Base-by-base conservation (phyloP, 92 coral and sea anemone species). In the Muricea muricata region DNA sequence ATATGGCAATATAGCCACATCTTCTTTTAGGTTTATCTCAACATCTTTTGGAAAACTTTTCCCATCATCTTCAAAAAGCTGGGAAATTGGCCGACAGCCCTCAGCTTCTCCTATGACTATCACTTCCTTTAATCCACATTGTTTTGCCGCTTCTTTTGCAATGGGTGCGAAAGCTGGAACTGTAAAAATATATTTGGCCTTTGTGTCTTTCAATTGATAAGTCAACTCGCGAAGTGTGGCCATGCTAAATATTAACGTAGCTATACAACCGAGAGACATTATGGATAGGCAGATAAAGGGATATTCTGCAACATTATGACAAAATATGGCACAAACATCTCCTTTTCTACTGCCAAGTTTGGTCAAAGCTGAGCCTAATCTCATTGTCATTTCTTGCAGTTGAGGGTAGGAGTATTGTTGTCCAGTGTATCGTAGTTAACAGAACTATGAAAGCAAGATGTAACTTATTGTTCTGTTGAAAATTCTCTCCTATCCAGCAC, bases 21-120 rank as follows among this genome's bases (percentile, higher is more conserved):
- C 98, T 28, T 95, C 93, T 65, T 86, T 89, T 72, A 93, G 89
- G 67, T 93, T 88, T 40, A 93, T 80, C 45, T 72, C 65, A 45
- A 91, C 81, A 72, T 87, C 65, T 8, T 68, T 76, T 52, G 89
- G 93, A 67, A 90, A 83, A 18, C 73, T 61, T 17, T 74, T 87
- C 41, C 93, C 94, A 29, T 88, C 93, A 52, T 91, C 89, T 31
- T 75, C 79, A 42, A 95, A 82, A 24, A 95, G 45, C 7, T 45
- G 63, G 52, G 93, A 82, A 37, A 91, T 77, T 21, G 98, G 81
- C 42, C 80, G 86, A 74, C 93, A 93, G 23, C 88, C 93, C 21
- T 91, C 90, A 45, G 93, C 94, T 28, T 95, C 97, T 17, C 98
- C 98, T 32, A 95, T 40, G 48, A 93, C 95, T 71, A 76, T 83